Conservation (phyloP, 2,888 invertebrate genomes). For the Drosophila meridiana region DNA sequence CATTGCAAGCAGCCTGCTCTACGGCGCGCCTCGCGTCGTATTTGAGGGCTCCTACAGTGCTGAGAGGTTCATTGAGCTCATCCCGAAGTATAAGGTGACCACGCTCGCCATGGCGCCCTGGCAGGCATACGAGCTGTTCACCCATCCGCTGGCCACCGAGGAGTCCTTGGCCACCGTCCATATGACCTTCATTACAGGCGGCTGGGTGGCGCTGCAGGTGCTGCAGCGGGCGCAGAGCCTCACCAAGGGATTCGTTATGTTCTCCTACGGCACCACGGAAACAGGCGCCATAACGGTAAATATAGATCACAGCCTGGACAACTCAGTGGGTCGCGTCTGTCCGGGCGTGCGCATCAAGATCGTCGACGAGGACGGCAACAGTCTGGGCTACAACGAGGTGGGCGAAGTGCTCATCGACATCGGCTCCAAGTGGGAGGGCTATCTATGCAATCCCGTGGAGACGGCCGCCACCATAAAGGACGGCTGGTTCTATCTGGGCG, state of each 20-base stretch:
- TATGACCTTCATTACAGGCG: constrained; percentile 49
- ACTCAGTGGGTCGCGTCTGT: constrained; percentile 66
- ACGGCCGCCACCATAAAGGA: constrained; percentile 55
- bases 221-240: constrained; percentile 40
- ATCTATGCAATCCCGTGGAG: constrained; percentile 66
- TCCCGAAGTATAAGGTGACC: constrained; percentile 59
- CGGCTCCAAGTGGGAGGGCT: constrained; percentile 71
- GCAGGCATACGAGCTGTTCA: constrained; percentile 54
- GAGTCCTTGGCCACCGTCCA: constrained; percentile 34
- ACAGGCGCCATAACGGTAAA: constrained; percentile 49
- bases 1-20: constrained; percentile 29
- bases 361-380: constrained; percentile 65
- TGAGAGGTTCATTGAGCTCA: constrained; percentile 43
- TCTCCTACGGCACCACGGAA: constrained; percentile 65
- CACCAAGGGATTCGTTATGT: constrained; percentile 36
- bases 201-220: constrained; percentile 46
- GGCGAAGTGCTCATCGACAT: constrained; percentile 75
- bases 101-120: constrained; percentile 53
- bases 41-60: constrained; percentile 55
- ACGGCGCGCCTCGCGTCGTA: constrained; percentile 54
- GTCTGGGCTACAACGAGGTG: constrained; percentile 58
- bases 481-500: constrained; percentile 82
- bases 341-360: constrained; percentile 63
- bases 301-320: constrained; percentile 33
- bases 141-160: constrained; percentile 44